Conservation (phyloP, 2,888 invertebrate species). For the Thymelicus acteon region DNA sequence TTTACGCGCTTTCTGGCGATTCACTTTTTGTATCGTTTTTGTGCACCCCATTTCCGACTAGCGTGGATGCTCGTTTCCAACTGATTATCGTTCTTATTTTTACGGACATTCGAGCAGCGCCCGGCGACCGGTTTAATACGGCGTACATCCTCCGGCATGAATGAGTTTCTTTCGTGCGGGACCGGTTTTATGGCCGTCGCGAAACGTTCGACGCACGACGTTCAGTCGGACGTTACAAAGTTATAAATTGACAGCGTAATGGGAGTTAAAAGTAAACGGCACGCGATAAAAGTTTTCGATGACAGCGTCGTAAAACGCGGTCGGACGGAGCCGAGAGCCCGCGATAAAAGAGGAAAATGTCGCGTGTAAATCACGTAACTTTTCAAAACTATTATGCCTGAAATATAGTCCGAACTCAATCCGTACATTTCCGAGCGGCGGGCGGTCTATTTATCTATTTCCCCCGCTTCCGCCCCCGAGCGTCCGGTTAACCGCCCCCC, state of each 20-base stretch:
- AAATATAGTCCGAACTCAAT: conserved; percentile 84
- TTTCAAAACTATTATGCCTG: conserved; percentile 84
- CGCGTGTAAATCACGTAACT: conserved; percentile 83
- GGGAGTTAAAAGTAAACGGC: conserved; percentile 65
- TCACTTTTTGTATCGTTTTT: conserved; percentile 67
- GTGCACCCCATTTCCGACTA: conserved; percentile 62
- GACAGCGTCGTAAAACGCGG: conserved; percentile 72
- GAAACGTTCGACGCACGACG: conserved; percentile 46
- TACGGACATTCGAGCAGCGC: conserved; percentile 52
- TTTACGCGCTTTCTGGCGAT: conserved; percentile 70
- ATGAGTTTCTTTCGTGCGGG: conserved; percentile 53
- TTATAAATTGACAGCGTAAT: conserved; percentile 63
- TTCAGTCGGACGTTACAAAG: conserved; percentile 47
- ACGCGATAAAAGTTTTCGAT: conserved; percentile 72
- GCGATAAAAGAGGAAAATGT: conserved; percentile 78
- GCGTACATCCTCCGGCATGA: conserved; percentile 50
- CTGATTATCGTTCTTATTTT: conserved; percentile 61
- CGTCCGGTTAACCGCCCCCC: conserved; percentile 85
- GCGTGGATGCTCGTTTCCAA: conserved; percentile 59
- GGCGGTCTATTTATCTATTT: conserved; percentile 85
- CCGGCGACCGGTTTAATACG: conserved; percentile 54
- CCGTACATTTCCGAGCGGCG: conserved; percentile 84
- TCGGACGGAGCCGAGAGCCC: conserved; percentile 66
- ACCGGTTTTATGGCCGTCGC: conserved; percentile 49
- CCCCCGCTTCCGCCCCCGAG: conserved; percentile 83